A percentile compares a stretch with the other conserved stretches of the same genome.
These are phyloP conservation scores for Oreonectes daqikongensis DNA, from an alignment of 2,797 vertebrate genomes.

Conservation along the genomic window DNA sequence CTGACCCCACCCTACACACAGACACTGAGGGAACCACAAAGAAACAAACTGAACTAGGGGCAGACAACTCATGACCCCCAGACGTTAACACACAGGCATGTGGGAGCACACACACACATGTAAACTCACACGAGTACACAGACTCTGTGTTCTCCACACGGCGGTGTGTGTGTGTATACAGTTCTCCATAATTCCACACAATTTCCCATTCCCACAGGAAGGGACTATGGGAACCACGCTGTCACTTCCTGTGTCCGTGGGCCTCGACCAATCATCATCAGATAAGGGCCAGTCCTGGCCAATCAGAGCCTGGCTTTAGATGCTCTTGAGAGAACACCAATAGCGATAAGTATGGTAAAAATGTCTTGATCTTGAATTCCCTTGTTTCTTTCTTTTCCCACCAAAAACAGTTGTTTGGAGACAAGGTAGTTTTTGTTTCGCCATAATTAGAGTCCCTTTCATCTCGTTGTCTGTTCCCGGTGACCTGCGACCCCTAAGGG, in stretches of 20 bases:
- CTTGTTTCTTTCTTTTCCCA: conserved; percentile 72
- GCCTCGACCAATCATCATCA: conserved; percentile 78
- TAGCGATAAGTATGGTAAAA: conserved; percentile 72
- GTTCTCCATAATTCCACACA: conserved; percentile 41
- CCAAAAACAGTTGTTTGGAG: conserved; percentile 82
- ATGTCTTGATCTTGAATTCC: conserved; percentile 77
- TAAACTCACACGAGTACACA: neutral
- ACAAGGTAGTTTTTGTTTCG: conserved; percentile 82
- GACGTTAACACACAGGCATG: conserved; percentile 37
- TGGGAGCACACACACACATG: conserved; percentile 24
- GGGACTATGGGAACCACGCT: conserved; percentile 76
- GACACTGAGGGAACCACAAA: conserved; percentile 12
- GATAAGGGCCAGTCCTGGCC: conserved; percentile 72
- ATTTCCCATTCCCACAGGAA: conserved; percentile 69
- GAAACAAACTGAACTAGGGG: conserved; percentile 36
- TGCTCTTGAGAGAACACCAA: conserved; percentile 63
- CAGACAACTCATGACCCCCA: conserved; percentile 53
- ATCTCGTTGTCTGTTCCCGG: conserved; percentile 81
- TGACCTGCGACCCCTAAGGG: conserved; percentile 73
- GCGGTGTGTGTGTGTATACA: conserved; percentile 50
- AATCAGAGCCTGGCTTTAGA: conserved; percentile 65
- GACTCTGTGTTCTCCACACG: conserved; percentile 40
- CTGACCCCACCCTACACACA: conserved; percentile 14
- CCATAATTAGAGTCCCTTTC: conserved; percentile 81
- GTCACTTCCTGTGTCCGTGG: conserved; percentile 79